These are phyloP conservation scores for Mus minutoides DNA, from an alignment of 2,797 vertebrate species.

Conservation along the genomic window DNA sequence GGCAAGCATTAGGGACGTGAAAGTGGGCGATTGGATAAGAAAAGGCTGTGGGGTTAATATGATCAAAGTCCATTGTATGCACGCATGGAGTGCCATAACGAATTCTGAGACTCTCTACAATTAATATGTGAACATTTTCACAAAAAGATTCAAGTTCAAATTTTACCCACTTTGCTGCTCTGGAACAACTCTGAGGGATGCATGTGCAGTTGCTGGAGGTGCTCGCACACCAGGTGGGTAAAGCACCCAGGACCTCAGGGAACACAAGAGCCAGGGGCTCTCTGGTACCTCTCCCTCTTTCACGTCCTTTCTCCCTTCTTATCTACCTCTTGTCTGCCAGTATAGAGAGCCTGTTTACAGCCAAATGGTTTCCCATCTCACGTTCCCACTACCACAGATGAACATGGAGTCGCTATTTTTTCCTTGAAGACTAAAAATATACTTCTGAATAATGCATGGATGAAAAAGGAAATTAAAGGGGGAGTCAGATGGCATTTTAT, in stretches of 20 bases:
- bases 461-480: neutral
- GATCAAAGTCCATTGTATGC: neutral
- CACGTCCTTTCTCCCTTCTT: neutral
- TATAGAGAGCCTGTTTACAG: neutral
- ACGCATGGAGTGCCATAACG: neutral
- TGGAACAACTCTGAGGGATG: neutral
- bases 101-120: neutral
- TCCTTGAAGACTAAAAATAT: neutral
- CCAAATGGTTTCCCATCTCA: neutral
- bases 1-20: neutral
- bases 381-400: neutral
- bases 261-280: neutral
- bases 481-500: neutral
- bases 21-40: neutral
- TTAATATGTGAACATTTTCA: too few relatives aligned
- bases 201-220: neutral
- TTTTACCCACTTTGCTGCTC: neutral
- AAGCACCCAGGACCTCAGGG: neutral
- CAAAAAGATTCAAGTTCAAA: neutral
- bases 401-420: neutral
- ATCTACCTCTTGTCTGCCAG: neutral
- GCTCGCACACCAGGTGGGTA: too few relatives aligned
- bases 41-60: neutral
- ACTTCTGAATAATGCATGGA: conserved; percentile 15
- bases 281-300: too few relatives aligned